Base-by-base conservation (phyloP, 1,140 invertebrate genomes). In the Bombus terrestris region DNA sequence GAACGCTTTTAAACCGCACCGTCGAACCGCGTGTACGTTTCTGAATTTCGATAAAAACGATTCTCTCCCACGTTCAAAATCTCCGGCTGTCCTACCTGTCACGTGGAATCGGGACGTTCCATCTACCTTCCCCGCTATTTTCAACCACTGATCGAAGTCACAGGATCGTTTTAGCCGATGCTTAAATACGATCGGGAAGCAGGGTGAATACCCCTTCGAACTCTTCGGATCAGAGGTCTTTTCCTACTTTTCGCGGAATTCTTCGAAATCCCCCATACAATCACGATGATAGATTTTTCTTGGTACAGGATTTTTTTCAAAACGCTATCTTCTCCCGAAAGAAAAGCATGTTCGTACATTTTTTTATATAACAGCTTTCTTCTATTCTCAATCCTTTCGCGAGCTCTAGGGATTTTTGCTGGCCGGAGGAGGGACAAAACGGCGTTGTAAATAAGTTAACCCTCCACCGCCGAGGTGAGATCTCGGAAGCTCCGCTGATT, bases 31-130 rank as follows among this genome's bases (percentile, higher is more conserved):
- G 57, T 59, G 41, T 39, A 35, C 69, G 43, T 57, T 57, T 64
- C 81, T 87, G 77, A 89, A 90, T 89, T 90, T 89, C 85, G 69
- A 89, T 81, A 72, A 80, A 35, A n/a, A 85, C 72, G 37, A 59
- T 35, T 18, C 43, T 1, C 43, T 12, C 9, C 32, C 3, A 9
- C 25, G 25, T 35, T 39, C 47, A 10, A 25, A 35, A 28, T 3
- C 12, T 35, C 28, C 41, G 35, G 41, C 35, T 18, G 13, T 13
- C 6, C 13, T 32, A 13, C 66, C 47, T 37, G 43, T 72, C 72
- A 62, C 35, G 41, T 22, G 43, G 47, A 41, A 64, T 41, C 25
- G 15, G 32, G 41, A 47, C 28, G 71, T n/a, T 13, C 53, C 25
- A 8, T 85, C 53, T 15, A n/a, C 47, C 68, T 64, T 47, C 10